These are phyloP conservation scores for Melanaphis sacchari DNA, from an alignment of 1,140 invertebrate genomes.

Conservation along the genomic window DNA sequence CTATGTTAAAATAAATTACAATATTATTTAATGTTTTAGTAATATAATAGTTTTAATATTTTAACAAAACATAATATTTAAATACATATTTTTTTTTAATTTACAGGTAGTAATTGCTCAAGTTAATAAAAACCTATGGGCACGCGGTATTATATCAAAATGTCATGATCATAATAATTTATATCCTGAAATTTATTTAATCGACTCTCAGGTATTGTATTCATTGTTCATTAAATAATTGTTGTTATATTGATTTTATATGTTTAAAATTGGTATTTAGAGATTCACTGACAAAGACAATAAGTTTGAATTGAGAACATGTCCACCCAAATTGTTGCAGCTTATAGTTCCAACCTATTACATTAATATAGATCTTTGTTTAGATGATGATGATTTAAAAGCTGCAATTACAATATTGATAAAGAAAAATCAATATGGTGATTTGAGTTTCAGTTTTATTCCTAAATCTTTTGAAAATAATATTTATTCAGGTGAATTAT, in stretches of 20 bases:
- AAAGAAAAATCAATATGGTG: constrained; percentile 8
- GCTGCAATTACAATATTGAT: background rate
- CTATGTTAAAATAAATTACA: background rate
- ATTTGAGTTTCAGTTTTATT: constrained; percentile 16
- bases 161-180: no score
- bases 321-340: background rate
- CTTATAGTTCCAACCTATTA: constrained; percentile 18
- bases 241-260: background rate
- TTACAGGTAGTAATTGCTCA: background rate
- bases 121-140: background rate
- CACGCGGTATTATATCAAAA: constrained; percentile 25
- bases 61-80: no score
- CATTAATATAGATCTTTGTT: constrained; percentile 1
- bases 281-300: background rate
- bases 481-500: constrained; percentile 4
- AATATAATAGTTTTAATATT: no score
- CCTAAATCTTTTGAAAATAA: background rate
- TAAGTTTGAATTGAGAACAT: background rate
- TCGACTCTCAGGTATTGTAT: constrained; percentile 34
- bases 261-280: background rate
- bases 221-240: background rate
- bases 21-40: no score
- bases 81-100: background rate
- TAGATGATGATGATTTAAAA: background rate
- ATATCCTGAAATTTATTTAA: constrained; percentile 7